phyloP scores from a whole-genome alignment of 2,113 vertebrate species.

The Myiozetetes cayanensis region DNA sequence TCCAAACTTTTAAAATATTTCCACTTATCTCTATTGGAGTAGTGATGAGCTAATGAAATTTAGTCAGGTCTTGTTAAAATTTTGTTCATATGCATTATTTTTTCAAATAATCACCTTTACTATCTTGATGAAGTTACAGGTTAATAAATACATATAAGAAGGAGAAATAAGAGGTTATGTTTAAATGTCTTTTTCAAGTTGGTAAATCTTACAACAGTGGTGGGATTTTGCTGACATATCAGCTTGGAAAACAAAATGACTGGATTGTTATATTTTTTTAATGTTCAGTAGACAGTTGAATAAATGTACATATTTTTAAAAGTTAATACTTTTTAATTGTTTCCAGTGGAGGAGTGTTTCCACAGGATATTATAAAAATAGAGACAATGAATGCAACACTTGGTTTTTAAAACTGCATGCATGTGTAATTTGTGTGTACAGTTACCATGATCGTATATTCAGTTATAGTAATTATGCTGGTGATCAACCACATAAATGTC shows the following conservation, averaged over 20 bases:
- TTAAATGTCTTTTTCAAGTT: constrained; percentile 12
- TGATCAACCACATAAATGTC: constrained; percentile 1
- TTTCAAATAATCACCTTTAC: constrained; percentile 10
- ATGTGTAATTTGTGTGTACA: constrained; percentile 38
- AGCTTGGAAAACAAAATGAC: neutral
- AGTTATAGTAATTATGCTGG: constrained; percentile 28
- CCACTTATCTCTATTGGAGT: neutral
- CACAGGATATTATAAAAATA: neutral
- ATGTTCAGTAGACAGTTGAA: constrained; percentile 3
- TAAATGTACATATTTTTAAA: constrained; percentile 26
- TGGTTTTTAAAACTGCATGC: constrained; percentile 40
- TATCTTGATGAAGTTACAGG: neutral
- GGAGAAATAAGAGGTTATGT: neutral
- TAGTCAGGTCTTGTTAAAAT: neutral
- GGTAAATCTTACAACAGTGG: neutral
- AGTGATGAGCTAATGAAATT: constrained; percentile 16
- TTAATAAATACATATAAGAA: constrained; percentile 6
- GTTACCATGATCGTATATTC: constrained; percentile 31
- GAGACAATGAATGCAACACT: constrained; percentile 2
- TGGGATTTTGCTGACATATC: neutral
- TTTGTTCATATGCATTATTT: constrained; percentile 12
- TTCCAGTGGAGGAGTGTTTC: constrained; percentile 27
- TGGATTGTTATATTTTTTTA: constrained; percentile 59
- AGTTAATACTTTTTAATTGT: neutral
- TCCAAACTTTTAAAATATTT: neutral